Percentiles rank a stretch among this genome's conserved stretches.
Conservation (phyloP, 1,140 invertebrate genomes). For the Dreissena polymorpha region DNA sequence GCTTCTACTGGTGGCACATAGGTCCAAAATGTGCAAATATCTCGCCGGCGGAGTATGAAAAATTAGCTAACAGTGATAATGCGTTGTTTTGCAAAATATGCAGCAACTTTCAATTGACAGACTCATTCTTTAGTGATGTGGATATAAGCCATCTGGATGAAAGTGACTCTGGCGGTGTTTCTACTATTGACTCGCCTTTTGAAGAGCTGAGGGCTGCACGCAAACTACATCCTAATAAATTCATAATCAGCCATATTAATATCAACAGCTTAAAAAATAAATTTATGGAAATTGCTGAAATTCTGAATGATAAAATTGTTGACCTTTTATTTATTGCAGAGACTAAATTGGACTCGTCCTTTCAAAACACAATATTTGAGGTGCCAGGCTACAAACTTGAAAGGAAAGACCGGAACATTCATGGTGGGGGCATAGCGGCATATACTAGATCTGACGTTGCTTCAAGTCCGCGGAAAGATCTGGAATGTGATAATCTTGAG, state of each 20-base stretch:
- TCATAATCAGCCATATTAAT: not conserved
- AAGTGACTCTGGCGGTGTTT: not conserved
- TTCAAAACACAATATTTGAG: no score
- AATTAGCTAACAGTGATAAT: not conserved
- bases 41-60: conserved; percentile 3
- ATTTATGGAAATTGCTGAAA: not conserved
- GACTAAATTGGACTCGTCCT: no score
- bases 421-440: conserved; percentile 20
- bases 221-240: not conserved
- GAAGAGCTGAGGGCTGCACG: not conserved
- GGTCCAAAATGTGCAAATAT: conserved; percentile 23
- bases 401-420: not conserved
- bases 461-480: conserved; percentile 1
- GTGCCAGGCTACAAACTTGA: no score
- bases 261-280: not conserved
- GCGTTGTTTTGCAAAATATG: conserved; percentile 6
- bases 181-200: not conserved
- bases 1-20: conserved; percentile 13
- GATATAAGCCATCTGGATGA: not conserved
- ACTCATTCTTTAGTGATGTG: conserved; percentile 23
- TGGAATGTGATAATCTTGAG: conserved; percentile 13
- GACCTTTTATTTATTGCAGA: no score
- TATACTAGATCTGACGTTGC: conserved; percentile 18
- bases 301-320: no score
- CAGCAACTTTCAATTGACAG: conserved; percentile 14